These are phyloP conservation scores for Mugil cephalus DNA, from an alignment of 2,113 vertebrate genomes.

Conservation along the genomic window DNA sequence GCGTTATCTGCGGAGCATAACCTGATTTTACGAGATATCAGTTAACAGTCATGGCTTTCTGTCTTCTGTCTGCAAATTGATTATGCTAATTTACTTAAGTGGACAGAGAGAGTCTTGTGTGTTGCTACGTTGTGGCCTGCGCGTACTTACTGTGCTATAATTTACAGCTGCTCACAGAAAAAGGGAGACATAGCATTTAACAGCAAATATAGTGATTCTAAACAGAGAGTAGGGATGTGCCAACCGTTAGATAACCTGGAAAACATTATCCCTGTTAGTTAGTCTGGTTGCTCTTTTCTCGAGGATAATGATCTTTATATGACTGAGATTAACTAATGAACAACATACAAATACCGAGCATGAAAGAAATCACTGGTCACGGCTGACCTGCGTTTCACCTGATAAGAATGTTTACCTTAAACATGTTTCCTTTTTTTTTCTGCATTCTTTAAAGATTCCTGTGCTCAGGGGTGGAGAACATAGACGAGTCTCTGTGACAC, in stretches of 20 bases:
- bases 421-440: neutral
- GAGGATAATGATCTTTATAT: neutral
- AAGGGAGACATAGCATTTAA: slow-evolving; percentile 9
- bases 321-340: too few species aligned
- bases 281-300: neutral
- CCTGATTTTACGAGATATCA: slow-evolving; percentile 4
- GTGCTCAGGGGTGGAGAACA: neutral
- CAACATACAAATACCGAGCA: neutral
- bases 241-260: neutral
- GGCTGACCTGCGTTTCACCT: neutral
- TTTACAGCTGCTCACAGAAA: too few species aligned
- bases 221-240: neutral
- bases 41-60: neutral
- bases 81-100: neutral
- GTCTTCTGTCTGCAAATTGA: slow-evolving; percentile 1
- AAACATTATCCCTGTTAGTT: neutral
- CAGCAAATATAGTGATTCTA: neutral
- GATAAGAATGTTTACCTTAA: neutral
- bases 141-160: too few species aligned
- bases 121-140: too few species aligned
- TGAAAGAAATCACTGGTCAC: neutral
- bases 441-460: neutral
- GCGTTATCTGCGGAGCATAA: slow-evolving; percentile 18
- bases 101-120: neutral
- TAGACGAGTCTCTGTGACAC: neutral